Base-by-base conservation (phyloP, 2,797 vertebrate genomes). In the Mormyrops attenuatus region DNA sequence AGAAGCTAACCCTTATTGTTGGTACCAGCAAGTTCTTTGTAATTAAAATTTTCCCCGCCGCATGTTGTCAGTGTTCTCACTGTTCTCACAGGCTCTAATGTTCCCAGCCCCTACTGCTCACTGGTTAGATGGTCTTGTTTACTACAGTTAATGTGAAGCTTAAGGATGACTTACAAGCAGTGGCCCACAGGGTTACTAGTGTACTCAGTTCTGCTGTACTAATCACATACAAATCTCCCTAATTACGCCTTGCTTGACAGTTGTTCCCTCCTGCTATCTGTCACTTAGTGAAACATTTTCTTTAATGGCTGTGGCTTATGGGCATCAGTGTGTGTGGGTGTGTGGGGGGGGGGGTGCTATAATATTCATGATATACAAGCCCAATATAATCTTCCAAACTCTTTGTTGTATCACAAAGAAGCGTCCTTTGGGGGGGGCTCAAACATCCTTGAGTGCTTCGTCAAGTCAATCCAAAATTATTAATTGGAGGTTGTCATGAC, bases 221-320 rank as follows among this genome's bases (percentile, higher is more conserved):
- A 93, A 93, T 90, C 5, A 2, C 26, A 91, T 91, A 91, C 91
- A 92, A 92, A 94, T 93, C 88, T 57, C 90, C 89, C 91, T 92
- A 90, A 92, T 93, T 91, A 90, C 73, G 88, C 89, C 63, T 73
- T 89, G 90, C 90, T 92, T 90, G 90, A 90, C 89, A 88, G 86
- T 89, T 73, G 90, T 89, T 87, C 89, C 90, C 84, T 88, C 44
- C 88, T 88, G 77, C 34, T 89, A 60, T 63, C 80, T 73, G 85
- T 60, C 30, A 49, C 38, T 85, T 80, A 52, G 7, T 41, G 53
- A 9, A 63, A 49, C 34, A 44, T 41, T 50, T 85, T 49, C 85
- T 52, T 87, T 60, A 87, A 85, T 50, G 85, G 50, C 26, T 9
- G 8, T 57, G 15, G 49, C 52, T 53, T 87, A 17, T 20, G 9